phyloP scores from a whole-genome alignment of 1,140 invertebrate species.

The Calosoma granatense region DNA sequence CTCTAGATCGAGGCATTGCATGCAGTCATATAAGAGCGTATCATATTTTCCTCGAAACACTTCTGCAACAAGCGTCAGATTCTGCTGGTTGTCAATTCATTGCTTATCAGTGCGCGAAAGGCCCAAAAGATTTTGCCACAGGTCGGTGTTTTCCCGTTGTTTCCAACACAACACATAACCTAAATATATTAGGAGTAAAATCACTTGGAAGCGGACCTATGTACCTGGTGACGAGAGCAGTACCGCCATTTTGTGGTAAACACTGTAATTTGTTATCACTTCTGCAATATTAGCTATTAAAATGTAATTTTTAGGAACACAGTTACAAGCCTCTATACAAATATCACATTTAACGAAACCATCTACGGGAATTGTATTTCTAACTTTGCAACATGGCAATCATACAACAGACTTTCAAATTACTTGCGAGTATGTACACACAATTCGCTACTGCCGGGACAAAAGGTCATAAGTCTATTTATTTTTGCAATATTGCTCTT shows the following conservation, averaged over 20 bases:
- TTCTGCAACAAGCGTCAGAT: slow-evolving; percentile 22
- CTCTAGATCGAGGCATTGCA: slow-evolving; percentile 34
- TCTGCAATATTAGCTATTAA: slow-evolving; percentile 2
- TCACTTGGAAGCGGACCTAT: slow-evolving; percentile 31
- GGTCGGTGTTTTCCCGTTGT: slow-evolving; percentile 33
- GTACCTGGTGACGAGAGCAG: slow-evolving; percentile 31
- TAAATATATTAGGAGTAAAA: slow-evolving; percentile 30
- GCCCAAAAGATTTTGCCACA: slow-evolving; percentile 26
- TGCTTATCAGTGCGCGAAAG: slow-evolving; percentile 30
- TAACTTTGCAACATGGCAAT: slow-evolving; percentile 25
- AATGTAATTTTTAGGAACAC: slow-evolving; percentile 23
- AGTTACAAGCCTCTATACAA: slow-evolving; percentile 29
- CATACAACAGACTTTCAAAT: slow-evolving; percentile 24
- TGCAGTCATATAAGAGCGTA: slow-evolving; percentile 35
- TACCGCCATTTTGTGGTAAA: slow-evolving; percentile 32
- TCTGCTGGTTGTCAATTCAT: slow-evolving; percentile 28
- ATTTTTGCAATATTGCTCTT: too few relatives aligned
- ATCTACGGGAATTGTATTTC: slow-evolving; percentile 26
- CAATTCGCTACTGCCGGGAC: too few relatives aligned
- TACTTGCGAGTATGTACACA: slow-evolving; percentile 29
- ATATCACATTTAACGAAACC: slow-evolving; percentile 26
- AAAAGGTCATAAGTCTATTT: too few relatives aligned
- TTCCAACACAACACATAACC: slow-evolving; percentile 18
- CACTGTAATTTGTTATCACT: not conserved
- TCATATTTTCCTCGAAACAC: slow-evolving; percentile 31